These are phyloP conservation scores for Sebastiscus tertius DNA, from an alignment of 2,797 vertebrate genomes.

Conservation along the genomic window DNA sequence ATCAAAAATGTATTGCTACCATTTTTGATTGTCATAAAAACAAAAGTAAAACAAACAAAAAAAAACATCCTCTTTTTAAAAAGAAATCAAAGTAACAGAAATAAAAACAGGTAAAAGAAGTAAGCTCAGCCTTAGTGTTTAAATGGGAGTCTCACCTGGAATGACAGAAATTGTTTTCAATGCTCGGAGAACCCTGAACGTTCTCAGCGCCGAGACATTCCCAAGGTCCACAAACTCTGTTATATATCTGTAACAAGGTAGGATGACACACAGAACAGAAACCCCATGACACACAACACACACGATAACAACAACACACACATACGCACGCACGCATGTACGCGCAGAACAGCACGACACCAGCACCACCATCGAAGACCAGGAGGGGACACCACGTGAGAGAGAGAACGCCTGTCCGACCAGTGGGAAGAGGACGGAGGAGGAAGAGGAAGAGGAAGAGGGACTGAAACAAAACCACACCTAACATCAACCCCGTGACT, in stretches of 20 bases:
- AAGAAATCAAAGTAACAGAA: slow-evolving; percentile 46
- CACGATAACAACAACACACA: slow-evolving; percentile 89
- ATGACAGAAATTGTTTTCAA: slow-evolving; percentile 99
- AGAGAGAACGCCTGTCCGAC: slow-evolving; percentile 81
- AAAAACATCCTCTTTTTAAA: slow-evolving; percentile 55
- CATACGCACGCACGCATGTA: slow-evolving; percentile 79
- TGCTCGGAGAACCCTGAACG: slow-evolving; percentile 99
- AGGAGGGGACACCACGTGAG: slow-evolving; percentile 87
- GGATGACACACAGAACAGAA: slow-evolving; percentile 98
- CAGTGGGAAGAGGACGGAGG: slow-evolving; percentile 69
- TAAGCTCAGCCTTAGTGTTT: slow-evolving; percentile 86
- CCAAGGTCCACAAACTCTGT: slow-evolving; percentile 99
- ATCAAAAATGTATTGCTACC: slow-evolving; percentile 86
- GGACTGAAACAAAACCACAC: slow-evolving; percentile 83
- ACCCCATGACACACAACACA: slow-evolving; percentile 96
- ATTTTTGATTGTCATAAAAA: slow-evolving; percentile 82
- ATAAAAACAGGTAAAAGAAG: slow-evolving; percentile 63
- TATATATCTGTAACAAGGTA: slow-evolving; percentile 99
- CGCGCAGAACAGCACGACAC: slow-evolving; percentile 74
- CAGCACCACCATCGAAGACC: slow-evolving; percentile 80
- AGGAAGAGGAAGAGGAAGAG: slow-evolving; percentile 65
- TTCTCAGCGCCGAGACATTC: slow-evolving; percentile 99
- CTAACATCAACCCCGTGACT: slow-evolving; percentile 93
- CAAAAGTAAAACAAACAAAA: slow-evolving; percentile 47
- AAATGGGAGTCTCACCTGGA: slow-evolving; percentile 98